A percentile compares a stretch with the other conserved stretches of the same genome.
These are phyloP conservation scores for Botrylloides violaceus DNA, from an alignment of 23 tunicate species.

Conservation along the genomic window DNA sequence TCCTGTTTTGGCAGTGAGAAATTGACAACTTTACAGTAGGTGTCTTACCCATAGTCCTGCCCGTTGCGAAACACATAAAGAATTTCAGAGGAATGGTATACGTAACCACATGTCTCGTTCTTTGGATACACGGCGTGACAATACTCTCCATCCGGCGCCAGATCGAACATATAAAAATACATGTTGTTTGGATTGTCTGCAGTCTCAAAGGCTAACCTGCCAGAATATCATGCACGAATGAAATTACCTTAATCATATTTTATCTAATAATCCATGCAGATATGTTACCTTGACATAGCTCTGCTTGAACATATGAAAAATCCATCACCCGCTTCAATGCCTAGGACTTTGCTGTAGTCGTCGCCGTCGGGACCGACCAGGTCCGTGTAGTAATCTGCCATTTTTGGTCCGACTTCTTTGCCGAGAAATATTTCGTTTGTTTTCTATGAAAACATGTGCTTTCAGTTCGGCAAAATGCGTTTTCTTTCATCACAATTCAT, in stretches of 20 bases:
- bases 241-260: too few relatives aligned
- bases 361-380: constrained; percentile 15
- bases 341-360: constrained; percentile 35
- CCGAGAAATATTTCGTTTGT: constrained; percentile 32
- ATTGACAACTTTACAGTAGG: too few relatives aligned
- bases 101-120: constrained; percentile 49
- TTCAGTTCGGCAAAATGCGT: too few relatives aligned
- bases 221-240: too few relatives aligned
- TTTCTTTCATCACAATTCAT: too few relatives aligned
- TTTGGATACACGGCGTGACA: constrained; percentile 24
- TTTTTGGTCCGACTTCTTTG: constrained; percentile 22
- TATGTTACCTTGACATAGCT: constrained; percentile 48
- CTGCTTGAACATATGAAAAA: constrained; percentile 49
- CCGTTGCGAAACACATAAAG: constrained; percentile 60
- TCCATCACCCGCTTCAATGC: constrained; percentile 40
- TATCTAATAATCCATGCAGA: too few relatives aligned
- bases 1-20: too few relatives aligned
- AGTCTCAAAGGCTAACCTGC: constrained; percentile 37
- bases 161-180: constrained; percentile 25
- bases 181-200: constrained; percentile 7
- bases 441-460: constrained; percentile 24
- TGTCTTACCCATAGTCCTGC: constrained; percentile 51
- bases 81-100: constrained; percentile 75
- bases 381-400: constrained; percentile 29
- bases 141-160: constrained; percentile 25